Evolutionary conservation across 2,888 invertebrate genomes (phyloP).

Genomic region (Trichogramma evanescens): DNA sequence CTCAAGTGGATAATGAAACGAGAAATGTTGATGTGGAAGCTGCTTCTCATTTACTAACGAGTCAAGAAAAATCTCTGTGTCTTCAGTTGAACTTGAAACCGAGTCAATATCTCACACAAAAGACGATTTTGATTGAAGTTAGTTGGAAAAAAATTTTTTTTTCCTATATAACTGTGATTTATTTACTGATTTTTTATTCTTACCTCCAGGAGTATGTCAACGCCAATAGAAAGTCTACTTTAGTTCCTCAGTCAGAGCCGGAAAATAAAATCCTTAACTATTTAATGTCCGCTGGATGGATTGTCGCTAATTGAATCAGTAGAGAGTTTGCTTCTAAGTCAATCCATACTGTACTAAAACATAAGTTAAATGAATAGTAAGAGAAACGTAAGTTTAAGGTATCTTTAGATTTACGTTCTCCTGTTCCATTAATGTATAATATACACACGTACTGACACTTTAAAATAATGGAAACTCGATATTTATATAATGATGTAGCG

Average conservation of each 20-base stretch:
- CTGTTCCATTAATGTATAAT: no score
- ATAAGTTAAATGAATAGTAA: neutral
- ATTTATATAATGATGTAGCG: no score
- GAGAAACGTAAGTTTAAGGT: no score
- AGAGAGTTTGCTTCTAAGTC: constrained; percentile 13
- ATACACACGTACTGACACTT: no score
- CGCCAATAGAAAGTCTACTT: constrained; percentile 40
- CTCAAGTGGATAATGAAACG: constrained; percentile 30
- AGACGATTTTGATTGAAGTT: constrained; percentile 59
- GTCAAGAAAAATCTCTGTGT: constrained; percentile 44
- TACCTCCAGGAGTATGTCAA: constrained; percentile 43
- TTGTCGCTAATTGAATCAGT: constrained; percentile 40
- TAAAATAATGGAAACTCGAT: no score
- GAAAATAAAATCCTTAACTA: constrained; percentile 53
- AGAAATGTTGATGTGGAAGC: constrained; percentile 42
- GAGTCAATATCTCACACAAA: constrained; percentile 81
- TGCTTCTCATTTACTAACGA: constrained; percentile 43
- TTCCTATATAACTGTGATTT: neutral
- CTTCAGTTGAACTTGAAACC: constrained; percentile 68
- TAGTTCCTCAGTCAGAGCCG: constrained; percentile 52
- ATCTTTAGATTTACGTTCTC: no score
- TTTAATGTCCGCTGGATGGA: constrained; percentile 54
- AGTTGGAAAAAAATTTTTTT: constrained; percentile 4
- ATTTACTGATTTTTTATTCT: neutral
- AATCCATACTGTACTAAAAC: constrained; percentile 10